These are phyloP conservation scores for Slavum lentiscoides DNA, from an alignment of 2,888 invertebrate species.

Conservation along the genomic window DNA sequence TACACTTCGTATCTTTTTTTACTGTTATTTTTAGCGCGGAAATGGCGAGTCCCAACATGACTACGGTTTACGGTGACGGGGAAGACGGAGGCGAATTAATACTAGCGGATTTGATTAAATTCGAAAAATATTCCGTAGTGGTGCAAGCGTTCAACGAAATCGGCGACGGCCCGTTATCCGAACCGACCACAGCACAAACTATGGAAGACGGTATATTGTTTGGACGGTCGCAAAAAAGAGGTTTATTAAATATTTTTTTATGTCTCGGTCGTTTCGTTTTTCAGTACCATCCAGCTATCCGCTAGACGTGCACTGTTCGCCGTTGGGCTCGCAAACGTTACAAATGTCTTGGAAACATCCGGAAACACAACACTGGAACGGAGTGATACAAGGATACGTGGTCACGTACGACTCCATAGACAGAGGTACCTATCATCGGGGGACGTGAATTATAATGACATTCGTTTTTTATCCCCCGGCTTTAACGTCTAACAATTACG, in stretches of 20 bases:
- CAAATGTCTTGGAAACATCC: conserved; percentile 82
- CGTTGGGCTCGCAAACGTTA: conserved; percentile 74
- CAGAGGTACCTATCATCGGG: conserved; percentile 54
- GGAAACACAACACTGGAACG: conserved; percentile 73
- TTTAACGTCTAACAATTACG: no score
- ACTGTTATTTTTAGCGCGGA: neutral
- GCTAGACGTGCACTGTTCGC: conserved; percentile 74
- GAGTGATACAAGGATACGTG: conserved; percentile 76
- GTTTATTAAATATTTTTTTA: no score
- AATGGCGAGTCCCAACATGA: conserved; percentile 65
- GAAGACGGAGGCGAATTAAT: conserved; percentile 71
- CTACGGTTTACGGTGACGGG: conserved; percentile 70
- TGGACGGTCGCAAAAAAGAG: neutral
- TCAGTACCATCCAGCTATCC: conserved; percentile 79
- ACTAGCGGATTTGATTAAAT: conserved; percentile 68
- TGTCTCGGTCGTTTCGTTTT: conserved; percentile 43
- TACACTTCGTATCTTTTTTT: neutral
- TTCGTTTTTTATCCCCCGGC: no score
- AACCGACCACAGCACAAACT: conserved; percentile 70
- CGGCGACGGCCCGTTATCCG: conserved; percentile 73
- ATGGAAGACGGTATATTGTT: conserved; percentile 70
- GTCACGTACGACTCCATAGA: conserved; percentile 65
- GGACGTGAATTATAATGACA: no score
- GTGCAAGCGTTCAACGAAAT: conserved; percentile 77
- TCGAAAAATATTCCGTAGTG: conserved; percentile 70